phyloP scores from a whole-genome alignment of 1,140 invertebrate species.

The Harpegnathos saltator region DNA sequence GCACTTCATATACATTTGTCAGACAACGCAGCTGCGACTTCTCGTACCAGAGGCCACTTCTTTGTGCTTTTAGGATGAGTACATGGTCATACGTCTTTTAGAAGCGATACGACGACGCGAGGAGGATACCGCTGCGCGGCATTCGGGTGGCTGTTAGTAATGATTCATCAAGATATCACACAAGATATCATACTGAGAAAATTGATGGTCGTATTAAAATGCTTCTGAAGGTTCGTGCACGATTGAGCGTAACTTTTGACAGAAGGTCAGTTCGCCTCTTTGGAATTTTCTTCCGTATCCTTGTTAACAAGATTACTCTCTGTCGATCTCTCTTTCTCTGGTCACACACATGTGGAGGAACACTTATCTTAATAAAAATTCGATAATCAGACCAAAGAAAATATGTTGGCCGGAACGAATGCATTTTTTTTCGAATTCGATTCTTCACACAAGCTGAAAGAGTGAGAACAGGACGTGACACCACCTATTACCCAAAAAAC shows the following conservation, averaged over 20 bases:
- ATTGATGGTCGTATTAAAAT: slow-evolving; percentile 37
- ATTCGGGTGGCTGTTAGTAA: slow-evolving; percentile 42
- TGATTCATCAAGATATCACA: slow-evolving; percentile 5
- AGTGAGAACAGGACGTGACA: slow-evolving; percentile 62
- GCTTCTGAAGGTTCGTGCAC: neutral
- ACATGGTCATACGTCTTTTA: slow-evolving; percentile 15
- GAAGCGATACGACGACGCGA: neutral
- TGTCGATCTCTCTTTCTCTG: too few species aligned
- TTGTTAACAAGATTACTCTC: neutral
- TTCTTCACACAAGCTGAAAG: slow-evolving; percentile 61
- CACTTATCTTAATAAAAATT: slow-evolving; percentile 44
- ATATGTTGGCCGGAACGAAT: neutral
- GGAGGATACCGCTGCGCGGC: neutral
- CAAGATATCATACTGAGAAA: slow-evolving; percentile 19
- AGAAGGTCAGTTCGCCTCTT: slow-evolving; percentile 2
- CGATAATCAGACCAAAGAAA: slow-evolving; percentile 11
- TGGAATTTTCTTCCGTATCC: slow-evolving; percentile 25
- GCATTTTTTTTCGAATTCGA: slow-evolving; percentile 15
- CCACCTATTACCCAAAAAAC: slow-evolving; percentile 61
- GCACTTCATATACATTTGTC: slow-evolving; percentile 51
- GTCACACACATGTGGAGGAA: neutral
- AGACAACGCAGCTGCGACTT: neutral
- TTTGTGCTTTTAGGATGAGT: neutral
- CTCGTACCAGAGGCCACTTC: neutral
- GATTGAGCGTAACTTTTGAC: neutral